Conservation (phyloP, 2,888 invertebrate species). For the Athetis lepigone region DNA sequence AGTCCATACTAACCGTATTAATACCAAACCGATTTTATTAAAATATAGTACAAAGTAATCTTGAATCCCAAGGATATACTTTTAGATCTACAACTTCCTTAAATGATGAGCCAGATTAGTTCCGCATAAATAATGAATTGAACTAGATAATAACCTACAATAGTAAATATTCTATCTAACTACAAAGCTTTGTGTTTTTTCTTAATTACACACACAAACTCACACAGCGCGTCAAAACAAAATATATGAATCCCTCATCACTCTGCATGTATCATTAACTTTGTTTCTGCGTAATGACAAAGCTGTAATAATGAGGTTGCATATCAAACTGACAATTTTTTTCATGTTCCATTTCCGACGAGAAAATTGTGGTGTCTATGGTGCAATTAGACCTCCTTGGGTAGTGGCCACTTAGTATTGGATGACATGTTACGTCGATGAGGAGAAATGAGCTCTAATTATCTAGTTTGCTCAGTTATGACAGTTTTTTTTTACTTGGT, state of each 20-base stretch:
- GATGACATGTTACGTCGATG: constrained; percentile 66
- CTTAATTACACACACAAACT: constrained; percentile 13
- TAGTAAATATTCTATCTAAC: neutral
- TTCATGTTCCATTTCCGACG: constrained; percentile 73
- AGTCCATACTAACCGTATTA: no score
- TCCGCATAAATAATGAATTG: neutral
- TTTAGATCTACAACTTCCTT: no score
- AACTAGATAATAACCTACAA: neutral
- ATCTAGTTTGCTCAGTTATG: constrained; percentile 48
- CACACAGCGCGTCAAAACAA: constrained; percentile 42
- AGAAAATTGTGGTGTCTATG: constrained; percentile 71
- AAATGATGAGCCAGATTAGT: no score
- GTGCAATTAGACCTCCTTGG: constrained; percentile 73
- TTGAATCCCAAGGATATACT: no score
- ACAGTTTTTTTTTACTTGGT: constrained; percentile 37
- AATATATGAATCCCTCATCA: constrained; percentile 53
- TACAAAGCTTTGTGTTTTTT: constrained; percentile 8
- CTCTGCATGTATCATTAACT: constrained; percentile 52
- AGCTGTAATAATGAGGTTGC: constrained; percentile 59
- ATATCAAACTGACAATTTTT: constrained; percentile 60
- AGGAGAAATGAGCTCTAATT: constrained; percentile 59
- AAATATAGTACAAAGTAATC: no score
- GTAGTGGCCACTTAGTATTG: constrained; percentile 65
- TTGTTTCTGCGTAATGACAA: constrained; percentile 61
- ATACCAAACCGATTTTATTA: no score